A percentile compares a stretch with the other conserved stretches of the same genome.
Evolutionary conservation across 2,113 vertebrate species (phyloP).

Genomic region (Pelvicachromis taeniatus): DNA sequence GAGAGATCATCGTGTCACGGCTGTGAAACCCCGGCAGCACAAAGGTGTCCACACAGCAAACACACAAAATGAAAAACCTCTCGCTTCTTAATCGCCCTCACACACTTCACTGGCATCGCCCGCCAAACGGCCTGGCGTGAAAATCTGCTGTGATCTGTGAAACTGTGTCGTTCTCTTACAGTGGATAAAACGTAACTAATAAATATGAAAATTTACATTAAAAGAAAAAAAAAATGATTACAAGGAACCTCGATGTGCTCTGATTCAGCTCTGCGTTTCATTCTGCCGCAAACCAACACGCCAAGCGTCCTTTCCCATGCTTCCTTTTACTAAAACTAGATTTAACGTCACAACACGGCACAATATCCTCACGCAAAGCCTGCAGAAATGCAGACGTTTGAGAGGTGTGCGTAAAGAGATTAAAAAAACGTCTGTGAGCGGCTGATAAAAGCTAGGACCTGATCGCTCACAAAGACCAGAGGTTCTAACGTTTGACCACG

Average conservation of each 20-base stretch:
- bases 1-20: not conserved
- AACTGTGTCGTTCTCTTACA: not conserved
- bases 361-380: not conserved
- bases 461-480: not conserved
- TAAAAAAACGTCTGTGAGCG: not conserved
- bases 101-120: not conserved
- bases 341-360: not conserved
- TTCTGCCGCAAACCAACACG: not conserved
- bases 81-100: not conserved
- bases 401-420: not conserved
- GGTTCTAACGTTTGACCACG: not conserved
- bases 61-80: not conserved
- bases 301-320: not conserved
- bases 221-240: no score
- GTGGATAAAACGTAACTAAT: not conserved
- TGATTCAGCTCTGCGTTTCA: not conserved
- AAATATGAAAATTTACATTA: not conserved
- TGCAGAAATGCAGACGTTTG: not conserved
- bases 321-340: not conserved
- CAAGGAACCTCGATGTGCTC: not conserved
- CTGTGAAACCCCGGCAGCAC: not conserved
- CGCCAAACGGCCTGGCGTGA: not conserved
- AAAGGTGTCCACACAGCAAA: not conserved
- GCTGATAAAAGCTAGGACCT: not conserved
- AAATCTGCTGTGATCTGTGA: not conserved